Evolutionary conservation across 2,113 vertebrate genomes (phyloP), one percentile per base, ranked within the genome.

Genomic region (Sterrhoptilus dennistouni): DNA sequence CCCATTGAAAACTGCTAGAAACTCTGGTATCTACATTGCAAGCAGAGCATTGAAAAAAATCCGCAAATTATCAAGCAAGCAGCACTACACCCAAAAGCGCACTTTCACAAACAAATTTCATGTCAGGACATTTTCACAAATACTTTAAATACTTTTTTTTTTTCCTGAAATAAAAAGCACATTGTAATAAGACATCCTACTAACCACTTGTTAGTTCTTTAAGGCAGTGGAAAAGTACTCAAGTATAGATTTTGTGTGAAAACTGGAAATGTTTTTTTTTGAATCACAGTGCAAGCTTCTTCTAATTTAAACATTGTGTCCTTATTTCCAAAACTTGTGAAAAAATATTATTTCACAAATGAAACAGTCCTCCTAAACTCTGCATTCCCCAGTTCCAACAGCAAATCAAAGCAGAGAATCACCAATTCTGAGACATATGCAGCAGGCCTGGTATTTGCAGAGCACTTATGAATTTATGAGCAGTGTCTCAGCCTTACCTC

Each of bases 401-500:
- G 21, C 28, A 91, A 82, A 74, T 23, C 66, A 71, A 80, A 92
- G 61, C 52, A 75, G 19, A 57, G 19, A 71, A n/a, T 19, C 22
- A 54, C 11, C 19, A 65, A 2, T 28, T 54, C 36, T 38, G 21
- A 82, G 59, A 53, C 4, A 65, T 1, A 45, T 1, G 20, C 35
- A 86, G 38, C 72, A 89, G 42, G 33, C 6, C 31, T n/a, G 53
- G 50, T 27, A 79, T 57, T 84, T 17, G 1, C 4, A 42, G 22
- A 72, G n/a, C 17, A 29, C 17, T 63, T 68, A n/a, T 21, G 38
- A 71, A 74, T 53, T 47, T 45, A 19, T 4, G 15, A 74, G 24
- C n/a, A 68, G 6, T 60, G 44, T 52, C 10, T 38, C 57, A 93
- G 64, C 31, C 95, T 80, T 97, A 99, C 99, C 99, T 99, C 99